Evolutionary conservation across 2,113 vertebrate species (phyloP), one percentile per base, ranked within the genome.

Genomic region (Eira barbara): DNA sequence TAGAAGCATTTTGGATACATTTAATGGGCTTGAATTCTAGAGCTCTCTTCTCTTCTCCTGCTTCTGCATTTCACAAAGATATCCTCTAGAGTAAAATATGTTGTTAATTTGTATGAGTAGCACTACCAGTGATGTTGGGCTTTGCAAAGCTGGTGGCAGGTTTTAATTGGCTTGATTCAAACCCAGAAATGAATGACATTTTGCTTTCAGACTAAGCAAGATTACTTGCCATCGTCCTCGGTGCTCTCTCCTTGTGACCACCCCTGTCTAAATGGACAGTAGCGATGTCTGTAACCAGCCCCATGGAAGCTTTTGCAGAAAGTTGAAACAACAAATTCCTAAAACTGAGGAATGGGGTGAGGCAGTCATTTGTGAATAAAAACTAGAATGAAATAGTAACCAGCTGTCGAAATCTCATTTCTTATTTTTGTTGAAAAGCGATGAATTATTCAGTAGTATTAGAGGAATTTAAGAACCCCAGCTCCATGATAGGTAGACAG

Each of bases 1-100:
- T 31, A 92, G n/a, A 74, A 82, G 17, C 14, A 20, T 94, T 97
- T 89, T 84, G n/a, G 29, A 55, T 96, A 39, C 39, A 18, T 73
- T 52, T 84, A 76, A 63, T 63, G 17, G 81, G 15, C 47, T 85
- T 69, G 34, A 82, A 57, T 87, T 94, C 87, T 67, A 67, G 67
- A 84, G 57, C 10, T 29, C 47, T 81, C 25, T 47, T n/a, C 36
- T 47, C 8, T 34, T 36, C 57, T 69, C 20, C n/a, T 84, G 29
- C 34, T 83, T 88, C 87, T 73, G 2, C 25, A 17, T n/a, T 65
- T 97, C 90, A 90, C 80, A 91, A 25, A 96, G 63, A 34, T 73
- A 76, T 2, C n/a, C 57, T 96, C 87, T 34, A 84, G 95, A 95
- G 89, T n/a, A 45, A 97, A 92, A 80, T 96, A 83, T 65, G 96